Base-by-base conservation (phyloP, 2,113 vertebrate genomes). In the Chloropsis cyanopogon region DNA sequence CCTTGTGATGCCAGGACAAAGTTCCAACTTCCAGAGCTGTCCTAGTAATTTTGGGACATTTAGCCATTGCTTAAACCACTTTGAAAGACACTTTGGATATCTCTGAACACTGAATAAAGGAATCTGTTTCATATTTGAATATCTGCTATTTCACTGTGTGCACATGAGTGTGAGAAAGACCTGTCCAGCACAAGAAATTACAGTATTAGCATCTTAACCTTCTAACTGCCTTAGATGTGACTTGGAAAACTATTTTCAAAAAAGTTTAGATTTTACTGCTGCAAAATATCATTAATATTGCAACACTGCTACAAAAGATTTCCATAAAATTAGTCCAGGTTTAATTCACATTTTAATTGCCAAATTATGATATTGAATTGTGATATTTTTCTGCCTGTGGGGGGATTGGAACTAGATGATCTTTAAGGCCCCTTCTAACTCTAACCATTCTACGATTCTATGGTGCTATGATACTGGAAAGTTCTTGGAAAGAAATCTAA, bases 401-500 rank as follows among this genome's bases (percentile, higher is more conserved):
- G 6, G 7, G 9, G 12, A 23, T 56, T 47, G 18, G 17, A 61
- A 49, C 6, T 12, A 15, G 25, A 47, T 41, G 10, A 47, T 47
- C 2, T 54, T 82, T 41, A 61, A 61, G 41, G n/a, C 69, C 18
- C 18, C 26, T 76, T 69, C 49, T 68, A 56, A 31, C 47, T 10
- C 31, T 69, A 49, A 7, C 6, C 25, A 54, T 69, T 41, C 53
- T 60, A 14, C 39, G 52, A 52, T 28, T 73, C 15, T 60, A 1
- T 75, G 56, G 7, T 63, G 46, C 56, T 92, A 7, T n/a, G 73
- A 49, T 63, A 71, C 39, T 75, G 72, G 60, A 72, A 92, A 69
- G 69, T 93, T 93, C 81, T 87, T 94, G 92, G 83, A 92, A 90
- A 91, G 66, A 80, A 66, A 49, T 70, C 28, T 94, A 94, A 88